Conservation (phyloP, 2,113 vertebrate species). For the Melanostigma gelatinosum region DNA sequence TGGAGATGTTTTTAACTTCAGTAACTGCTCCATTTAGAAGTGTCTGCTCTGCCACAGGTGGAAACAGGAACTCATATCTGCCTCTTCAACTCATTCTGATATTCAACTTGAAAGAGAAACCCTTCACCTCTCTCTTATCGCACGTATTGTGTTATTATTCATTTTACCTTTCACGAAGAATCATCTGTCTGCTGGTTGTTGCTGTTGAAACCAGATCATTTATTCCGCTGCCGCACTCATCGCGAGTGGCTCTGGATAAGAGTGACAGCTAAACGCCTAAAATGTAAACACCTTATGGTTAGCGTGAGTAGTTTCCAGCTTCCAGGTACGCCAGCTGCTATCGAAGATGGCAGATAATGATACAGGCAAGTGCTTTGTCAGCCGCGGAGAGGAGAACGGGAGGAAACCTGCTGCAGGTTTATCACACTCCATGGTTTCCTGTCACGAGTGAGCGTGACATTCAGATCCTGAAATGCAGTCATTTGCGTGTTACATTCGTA, state of each 20-base stretch:
- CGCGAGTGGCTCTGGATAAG: slow-evolving; percentile 8
- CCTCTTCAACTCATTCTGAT: background rate
- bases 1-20: background rate
- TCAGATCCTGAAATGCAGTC: background rate
- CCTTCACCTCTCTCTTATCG: background rate
- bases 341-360: slow-evolving; percentile 46
- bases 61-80: background rate
- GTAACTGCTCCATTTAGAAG: background rate
- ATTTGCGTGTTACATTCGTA: background rate
- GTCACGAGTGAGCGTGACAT: background rate
- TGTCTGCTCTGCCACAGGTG: background rate
- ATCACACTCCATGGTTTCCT: background rate
- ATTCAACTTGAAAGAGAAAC: background rate
- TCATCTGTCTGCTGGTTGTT: background rate
- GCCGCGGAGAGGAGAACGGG: background rate
- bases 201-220: slow-evolving; percentile 31
- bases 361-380: slow-evolving; percentile 28
- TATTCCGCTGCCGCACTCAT: slow-evolving; percentile 30
- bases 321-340: slow-evolving; percentile 23
- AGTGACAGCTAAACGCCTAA: slow-evolving; percentile 33
- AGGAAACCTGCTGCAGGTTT: slow-evolving; percentile 16
- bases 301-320: slow-evolving; percentile 24
- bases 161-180: background rate
- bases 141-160: background rate
- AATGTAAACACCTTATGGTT: slow-evolving; percentile 46